Evolutionary conservation across 2,113 vertebrate genomes (phyloP), one percentile per base, ranked within the genome.

Genomic region (Suncus etruscus): DNA sequence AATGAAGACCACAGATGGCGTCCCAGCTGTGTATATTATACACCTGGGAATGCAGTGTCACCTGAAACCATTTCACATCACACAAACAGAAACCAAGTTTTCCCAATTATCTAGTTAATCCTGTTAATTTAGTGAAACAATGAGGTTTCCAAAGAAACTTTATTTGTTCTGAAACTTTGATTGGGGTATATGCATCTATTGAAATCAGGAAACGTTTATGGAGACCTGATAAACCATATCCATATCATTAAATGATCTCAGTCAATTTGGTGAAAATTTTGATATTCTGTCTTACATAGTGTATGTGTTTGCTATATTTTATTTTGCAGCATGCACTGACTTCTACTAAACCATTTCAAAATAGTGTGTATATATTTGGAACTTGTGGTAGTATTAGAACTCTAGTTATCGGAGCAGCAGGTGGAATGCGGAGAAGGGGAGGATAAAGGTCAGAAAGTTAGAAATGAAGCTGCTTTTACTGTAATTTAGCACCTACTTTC

Each of bases 21-120:
- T 81, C 69, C 93, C 95, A 96, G 93, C 92, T 96, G 96, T 95
- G 89, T 78, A 86, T 94, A 25, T 78, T 87, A 89, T 32, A 92
- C 96, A 92, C 91, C 65, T 93, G 94, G 92, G 93, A 93, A 75
- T 70, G 74, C 29, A 39, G 27, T 90, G 91, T 92, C 93, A 95
- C 77, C 89, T 80, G 91, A 94, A 91, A 81, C 31, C 68, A 76
- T 82, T 81, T 86, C 77, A 83, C 77, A 89, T 89, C 45, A 50
- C 83, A 77, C 73, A 94, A 94, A 95, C 31, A 86, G 86, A 90
- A 95, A 87, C 76, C 88, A 31, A 93, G 48, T 94, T 94, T 91
- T 81, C 47, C 89, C 92, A 95, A 92, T 95, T 94, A 90, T 70
- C 69, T 96, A 91, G 91, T 90, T 94, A 95, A 95, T 94, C 24